Evolutionary conservation across 2,113 vertebrate species (phyloP), one percentile per base, ranked within the genome.

Genomic region (Malaclemys terrapin): DNA sequence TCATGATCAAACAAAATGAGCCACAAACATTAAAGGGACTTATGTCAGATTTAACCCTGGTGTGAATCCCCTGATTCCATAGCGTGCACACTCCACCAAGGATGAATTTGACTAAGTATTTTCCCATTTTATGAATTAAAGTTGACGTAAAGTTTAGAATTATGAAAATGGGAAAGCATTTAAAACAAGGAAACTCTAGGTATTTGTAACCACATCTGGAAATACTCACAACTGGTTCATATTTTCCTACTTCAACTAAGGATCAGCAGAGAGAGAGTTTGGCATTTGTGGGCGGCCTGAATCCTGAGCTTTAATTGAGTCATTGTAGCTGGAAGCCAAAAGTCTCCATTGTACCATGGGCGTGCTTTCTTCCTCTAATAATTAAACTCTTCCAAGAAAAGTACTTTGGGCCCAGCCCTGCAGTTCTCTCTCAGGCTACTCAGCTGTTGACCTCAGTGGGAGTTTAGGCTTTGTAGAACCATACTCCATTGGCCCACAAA

Each of bases 191-290:
- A 94, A 97, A 81, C 85, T 88, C 85, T 7, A 53, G 94, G 22
- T 93, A 78, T 94, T 90, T 83, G 88, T 80, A 65, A 82, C 84
- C 89, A 95, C 97, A 97, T 97, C 97, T 97, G 97, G 96, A 97
- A 97, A 53, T 85, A 25, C 52, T 98, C 94, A 95, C 45, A 83
- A 53, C 87, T 94, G 76, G 16, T 88, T 97, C 96, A 97, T 57
- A 91, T 95, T 97, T 98, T 98, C 95, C 97, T 97, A 2, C 90
- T 93, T 89, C 89, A 62, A 22, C 90, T 95, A 80, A 42, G 90
- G 90, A 91, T 59, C 83, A n/a, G 87, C 24, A 38, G 49, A 96
- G 49, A 96, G 95, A 89, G 93, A 91, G 82, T 87, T 96, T 92
- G 95, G 96, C 54, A 96, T 95, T 96, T 92, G 96, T 96, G 96